These are phyloP conservation scores for Cloeon dipterum DNA, from an alignment of 2,888 invertebrate species.

Conservation along the genomic window DNA sequence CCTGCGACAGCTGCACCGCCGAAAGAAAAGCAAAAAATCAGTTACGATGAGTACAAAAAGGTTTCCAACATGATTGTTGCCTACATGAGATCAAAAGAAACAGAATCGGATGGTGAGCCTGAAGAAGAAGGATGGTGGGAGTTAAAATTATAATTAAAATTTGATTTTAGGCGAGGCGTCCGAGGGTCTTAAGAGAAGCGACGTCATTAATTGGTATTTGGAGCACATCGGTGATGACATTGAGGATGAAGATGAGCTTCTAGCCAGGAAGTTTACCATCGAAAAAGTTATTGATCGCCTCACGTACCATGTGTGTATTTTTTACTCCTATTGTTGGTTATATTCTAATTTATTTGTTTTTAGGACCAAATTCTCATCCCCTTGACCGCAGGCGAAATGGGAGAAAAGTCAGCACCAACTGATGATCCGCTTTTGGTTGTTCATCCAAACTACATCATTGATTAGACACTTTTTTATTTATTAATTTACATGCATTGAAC, in stretches of 20 bases:
- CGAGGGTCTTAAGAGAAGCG: constrained; percentile 34
- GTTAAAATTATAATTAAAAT: too few relatives aligned
- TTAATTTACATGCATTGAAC: too few relatives aligned
- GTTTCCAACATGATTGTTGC: constrained; percentile 79
- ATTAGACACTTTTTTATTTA: too few relatives aligned
- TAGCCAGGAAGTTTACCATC: constrained; percentile 68
- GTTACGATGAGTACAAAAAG: constrained; percentile 84
- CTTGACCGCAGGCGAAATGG: constrained; percentile 31
- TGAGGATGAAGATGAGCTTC: constrained; percentile 73
- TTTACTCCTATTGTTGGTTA: constrained; percentile 6
- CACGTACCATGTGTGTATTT: constrained; percentile 47
- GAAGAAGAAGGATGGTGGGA: too few relatives aligned
- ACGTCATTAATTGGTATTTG: constrained; percentile 84
- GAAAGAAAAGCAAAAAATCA: constrained; percentile 56
- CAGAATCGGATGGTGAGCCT: constrained; percentile 14
- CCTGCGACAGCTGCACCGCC: constrained; percentile 18
- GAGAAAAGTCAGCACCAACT: constrained; percentile 23
- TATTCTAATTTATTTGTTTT: constrained; percentile 10
- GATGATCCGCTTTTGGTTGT: constrained; percentile 76
- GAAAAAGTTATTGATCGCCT: constrained; percentile 88
- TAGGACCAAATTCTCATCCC: constrained; percentile 72
- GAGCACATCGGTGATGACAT: constrained; percentile 68
- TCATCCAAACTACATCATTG: constrained; percentile 87
- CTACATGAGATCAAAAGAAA: constrained; percentile 70
- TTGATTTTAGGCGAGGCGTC: constrained; percentile 10